These are phyloP conservation scores for Sebastolobus altivelis DNA, from an alignment of 2,797 vertebrate species.

Conservation along the genomic window DNA sequence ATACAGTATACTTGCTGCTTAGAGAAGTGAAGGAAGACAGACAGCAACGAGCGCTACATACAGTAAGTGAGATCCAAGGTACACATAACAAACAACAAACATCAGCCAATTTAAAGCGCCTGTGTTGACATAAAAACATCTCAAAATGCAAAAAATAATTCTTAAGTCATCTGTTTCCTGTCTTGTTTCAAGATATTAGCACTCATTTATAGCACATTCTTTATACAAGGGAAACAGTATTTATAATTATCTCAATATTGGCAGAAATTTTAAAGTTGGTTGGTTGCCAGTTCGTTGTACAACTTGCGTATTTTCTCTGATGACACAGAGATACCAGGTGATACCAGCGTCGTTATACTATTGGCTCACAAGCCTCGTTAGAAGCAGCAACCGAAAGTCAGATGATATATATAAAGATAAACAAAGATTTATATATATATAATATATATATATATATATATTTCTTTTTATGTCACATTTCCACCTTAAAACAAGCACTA, in stretches of 20 bases:
- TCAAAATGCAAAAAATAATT: neutral
- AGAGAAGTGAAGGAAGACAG: neutral
- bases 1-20: neutral
- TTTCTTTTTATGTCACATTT: neutral
- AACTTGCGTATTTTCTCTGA: rapidly evolving
- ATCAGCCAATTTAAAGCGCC: neutral
- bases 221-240: neutral
- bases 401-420: no score
- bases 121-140: neutral
- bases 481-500: neutral
- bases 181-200: neutral
- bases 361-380: no score
- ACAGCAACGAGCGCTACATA: neutral
- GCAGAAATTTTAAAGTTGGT: neutral
- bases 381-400: no score
- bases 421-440: no score
- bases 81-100: neutral
- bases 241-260: neutral
- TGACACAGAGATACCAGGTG: no score
- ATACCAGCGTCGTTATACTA: no score
- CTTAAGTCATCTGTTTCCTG: neutral
- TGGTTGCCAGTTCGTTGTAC: no score
- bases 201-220: neutral
- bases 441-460: neutral
- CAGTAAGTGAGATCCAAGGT: neutral